phyloP scores from a whole-genome alignment of 2,888 invertebrate species.

The Diarsia brunnea region DNA sequence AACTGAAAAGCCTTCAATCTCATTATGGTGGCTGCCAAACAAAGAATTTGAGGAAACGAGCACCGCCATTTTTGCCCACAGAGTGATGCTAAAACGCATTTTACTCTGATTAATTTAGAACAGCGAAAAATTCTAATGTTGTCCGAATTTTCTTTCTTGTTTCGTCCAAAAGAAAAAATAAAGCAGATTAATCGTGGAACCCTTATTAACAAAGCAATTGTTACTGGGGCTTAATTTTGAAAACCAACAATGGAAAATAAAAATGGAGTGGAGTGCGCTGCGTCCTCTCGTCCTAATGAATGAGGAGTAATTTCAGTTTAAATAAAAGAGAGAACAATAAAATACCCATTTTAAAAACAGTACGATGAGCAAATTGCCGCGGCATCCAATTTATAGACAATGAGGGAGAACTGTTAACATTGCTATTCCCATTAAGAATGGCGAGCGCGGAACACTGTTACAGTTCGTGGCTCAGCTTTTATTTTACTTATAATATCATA shows the following conservation, averaged over 20 bases:
- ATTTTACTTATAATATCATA: conserved; percentile 58
- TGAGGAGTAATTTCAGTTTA: conserved; percentile 89
- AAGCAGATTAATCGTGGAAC: conserved; percentile 82
- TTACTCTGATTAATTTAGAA: conserved; percentile 71
- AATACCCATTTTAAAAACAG: conserved; percentile 87
- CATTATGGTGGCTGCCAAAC: conserved; percentile 62
- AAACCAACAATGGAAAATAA: conserved; percentile 89
- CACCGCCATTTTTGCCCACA: conserved; percentile 44
- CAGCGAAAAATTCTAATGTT: conserved; percentile 70
- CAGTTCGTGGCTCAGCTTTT: conserved; percentile 60
- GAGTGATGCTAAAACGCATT: conserved; percentile 62
- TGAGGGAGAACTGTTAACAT: conserved; percentile 83
- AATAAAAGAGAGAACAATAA: conserved; percentile 89
- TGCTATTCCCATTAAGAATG: conserved; percentile 77
- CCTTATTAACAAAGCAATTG: conserved; percentile 89
- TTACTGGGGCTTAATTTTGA: conserved; percentile 88
- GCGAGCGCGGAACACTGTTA: conserved; percentile 67
- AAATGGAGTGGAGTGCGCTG: conserved; percentile 85
- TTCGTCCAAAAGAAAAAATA: conserved; percentile 77
- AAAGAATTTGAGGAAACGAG: conserved; percentile 59
- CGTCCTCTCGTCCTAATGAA: conserved; percentile 87
- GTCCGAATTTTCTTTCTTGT: conserved; percentile 73
- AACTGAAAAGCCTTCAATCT: conserved; percentile 66
- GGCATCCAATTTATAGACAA: conserved; percentile 85
- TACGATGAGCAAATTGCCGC: conserved; percentile 85